Base-by-base conservation (phyloP, 2,797 vertebrate species). In the Coregonus ussuriensis region DNA sequence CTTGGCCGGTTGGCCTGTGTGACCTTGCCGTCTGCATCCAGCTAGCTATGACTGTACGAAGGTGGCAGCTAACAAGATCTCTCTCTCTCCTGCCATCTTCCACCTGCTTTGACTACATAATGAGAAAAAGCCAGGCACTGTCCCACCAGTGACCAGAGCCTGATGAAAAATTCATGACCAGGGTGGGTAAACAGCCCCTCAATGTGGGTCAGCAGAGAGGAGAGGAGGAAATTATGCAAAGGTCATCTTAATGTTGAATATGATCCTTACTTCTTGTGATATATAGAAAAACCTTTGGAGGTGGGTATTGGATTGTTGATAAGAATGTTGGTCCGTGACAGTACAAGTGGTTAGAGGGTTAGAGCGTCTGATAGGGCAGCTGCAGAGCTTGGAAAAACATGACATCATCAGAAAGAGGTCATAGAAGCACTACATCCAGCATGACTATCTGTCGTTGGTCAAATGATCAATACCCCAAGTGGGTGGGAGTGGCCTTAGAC, bases 151-250 rank as follows among this genome's bases (percentile, higher is more conserved):
- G 72, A 87, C 85, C 77, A 82, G 83, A 77, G 72, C 76, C 79
- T 83, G 62, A 90, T 91, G 83, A 92, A 92, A 91, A 87, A 92
- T 92, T 82, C 85, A 21, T 11, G 63, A 72, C 75, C 78, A 81
- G 75, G 80, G 83, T 56, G 69, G 78, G 63, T 86, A 90, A 93
- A 83, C 87, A 90, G 53, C 76, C 80, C 65, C 65, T 85, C 67
- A 62, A 84, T 80, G 82, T 86, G 82, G 83, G 78, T 74, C 79
- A 83, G 65, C 69, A 83, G 68, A 75, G 69, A 59, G 31, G 65
- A 67, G 15, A 67, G 65, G 65, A 16, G 15, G 13, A 67, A 5
- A 67, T 67, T 6, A 33, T 33, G 65, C 14, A 11, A 13, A 33
- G 78, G 75, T 74, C 71, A 62, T 31, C 15, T 35, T 81, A 78